Evolutionary conservation across 2,888 invertebrate genomes (phyloP).

Genomic region (Netelia inedita): DNA sequence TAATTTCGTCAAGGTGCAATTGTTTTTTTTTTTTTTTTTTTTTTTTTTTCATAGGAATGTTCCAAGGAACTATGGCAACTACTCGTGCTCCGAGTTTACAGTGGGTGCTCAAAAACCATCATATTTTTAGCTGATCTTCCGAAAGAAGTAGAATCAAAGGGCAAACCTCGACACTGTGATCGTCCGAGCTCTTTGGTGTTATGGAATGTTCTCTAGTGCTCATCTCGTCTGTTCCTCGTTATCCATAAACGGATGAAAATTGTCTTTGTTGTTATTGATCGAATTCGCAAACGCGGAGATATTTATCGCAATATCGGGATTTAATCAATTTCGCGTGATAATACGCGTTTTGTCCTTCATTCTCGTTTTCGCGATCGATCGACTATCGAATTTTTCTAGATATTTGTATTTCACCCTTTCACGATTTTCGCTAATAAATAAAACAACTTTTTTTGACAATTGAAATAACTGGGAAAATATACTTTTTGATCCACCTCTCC

Average conservation of each 20-base stretch:
- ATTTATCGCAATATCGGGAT: neutral
- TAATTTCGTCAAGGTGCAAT: slow-evolving; percentile 13
- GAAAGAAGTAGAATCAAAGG: neutral
- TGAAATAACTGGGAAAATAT: slow-evolving; percentile 42
- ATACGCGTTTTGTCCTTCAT: neutral
- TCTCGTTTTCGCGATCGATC: neutral
- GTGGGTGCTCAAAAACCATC: neutral
- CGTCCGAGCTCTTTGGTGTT: slow-evolving; percentile 82
- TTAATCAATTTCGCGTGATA: neutral
- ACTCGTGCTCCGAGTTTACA: slow-evolving; percentile 2
- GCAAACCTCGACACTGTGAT: slow-evolving; percentile 85
- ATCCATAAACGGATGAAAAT: slow-evolving; percentile 43
- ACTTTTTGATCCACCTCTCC: neutral
- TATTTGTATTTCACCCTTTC: neutral
- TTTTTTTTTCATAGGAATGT: neutral
- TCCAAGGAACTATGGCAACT: slow-evolving; percentile 28
- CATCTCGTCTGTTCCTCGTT: slow-evolving; percentile 76
- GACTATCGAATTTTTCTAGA: neutral
- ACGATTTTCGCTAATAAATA: neutral
- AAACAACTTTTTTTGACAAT: slow-evolving; percentile 22
- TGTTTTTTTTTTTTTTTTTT: slow-evolving; percentile 39
- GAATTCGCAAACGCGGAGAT: slow-evolving; percentile 5
- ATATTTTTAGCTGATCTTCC: neutral
- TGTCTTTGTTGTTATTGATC: slow-evolving; percentile 55
- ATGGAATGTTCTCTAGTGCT: slow-evolving; percentile 81